These are phyloP conservation scores for Syrista parreyssii DNA, from an alignment of 2,888 invertebrate genomes.

Conservation along the genomic window DNA sequence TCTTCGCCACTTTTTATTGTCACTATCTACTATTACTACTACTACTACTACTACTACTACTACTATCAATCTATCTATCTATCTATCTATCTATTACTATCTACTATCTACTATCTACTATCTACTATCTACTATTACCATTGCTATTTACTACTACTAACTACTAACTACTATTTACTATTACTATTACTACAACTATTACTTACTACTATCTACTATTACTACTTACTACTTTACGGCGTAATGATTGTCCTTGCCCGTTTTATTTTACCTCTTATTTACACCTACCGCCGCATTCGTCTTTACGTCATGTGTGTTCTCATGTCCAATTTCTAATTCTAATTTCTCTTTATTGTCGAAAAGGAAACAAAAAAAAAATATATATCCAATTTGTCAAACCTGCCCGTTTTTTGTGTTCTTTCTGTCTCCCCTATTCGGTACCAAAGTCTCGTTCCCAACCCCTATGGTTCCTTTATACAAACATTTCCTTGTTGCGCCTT, in stretches of 20 bases:
- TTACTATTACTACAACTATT: conserved; percentile 20
- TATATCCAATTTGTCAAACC: conserved; percentile 50
- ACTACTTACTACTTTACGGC: conserved; percentile 11
- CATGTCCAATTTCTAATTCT: conserved; percentile 27
- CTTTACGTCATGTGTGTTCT: conserved; percentile 25
- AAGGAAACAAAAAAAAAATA: conserved; percentile 35
- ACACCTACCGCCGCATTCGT: conserved; percentile 14
- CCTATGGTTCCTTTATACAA: not conserved
- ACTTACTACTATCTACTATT: conserved; percentile 1
- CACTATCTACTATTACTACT: conserved; percentile 22
- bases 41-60: conserved; percentile 11
- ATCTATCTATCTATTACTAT: conserved; percentile 25
- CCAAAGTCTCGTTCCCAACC: not conserved
- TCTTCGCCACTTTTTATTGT: conserved; percentile 21
- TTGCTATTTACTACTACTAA: conserved; percentile 17
- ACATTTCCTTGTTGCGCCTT: not conserved
- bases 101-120: conserved; percentile 20
- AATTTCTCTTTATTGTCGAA: conserved; percentile 28
- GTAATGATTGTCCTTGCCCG: conserved; percentile 11
- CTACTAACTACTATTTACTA: conserved; percentile 23
- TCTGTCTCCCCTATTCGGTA: conserved; percentile 32
- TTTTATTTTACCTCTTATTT: conserved; percentile 15
- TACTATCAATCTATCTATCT: conserved; percentile 17
- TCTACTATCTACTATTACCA: conserved; percentile 21
- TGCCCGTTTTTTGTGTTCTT: conserved; percentile 52